Percentiles rank a stretch among this genome's conserved stretches.
These are phyloP conservation scores for Myopa testacea DNA, from an alignment of 2,888 invertebrate genomes.

Conservation along the genomic window DNA sequence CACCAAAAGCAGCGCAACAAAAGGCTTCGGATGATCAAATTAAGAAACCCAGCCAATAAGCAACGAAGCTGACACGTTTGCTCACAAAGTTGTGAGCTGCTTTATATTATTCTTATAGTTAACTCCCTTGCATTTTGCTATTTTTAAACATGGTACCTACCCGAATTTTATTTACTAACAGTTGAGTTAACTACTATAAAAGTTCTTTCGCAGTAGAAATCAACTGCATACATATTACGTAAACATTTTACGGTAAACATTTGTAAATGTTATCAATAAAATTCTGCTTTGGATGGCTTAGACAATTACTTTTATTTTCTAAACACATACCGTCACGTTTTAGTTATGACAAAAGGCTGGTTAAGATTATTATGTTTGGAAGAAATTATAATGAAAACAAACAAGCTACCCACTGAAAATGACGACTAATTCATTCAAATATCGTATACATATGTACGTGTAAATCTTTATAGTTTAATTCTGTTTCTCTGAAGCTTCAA, in stretches of 20 bases:
- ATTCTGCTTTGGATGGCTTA: neutral
- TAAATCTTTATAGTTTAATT: neutral
- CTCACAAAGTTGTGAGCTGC: neutral
- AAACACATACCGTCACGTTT: too few species aligned
- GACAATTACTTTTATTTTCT: too few species aligned
- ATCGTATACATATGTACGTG: too few species aligned
- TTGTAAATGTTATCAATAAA: slow-evolving; percentile 19
- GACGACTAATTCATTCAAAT: too few species aligned
- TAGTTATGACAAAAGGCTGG: neutral
- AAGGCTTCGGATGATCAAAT: slow-evolving; percentile 1
- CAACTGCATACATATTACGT: neutral
- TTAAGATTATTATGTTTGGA: neutral
- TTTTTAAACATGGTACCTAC: neutral
- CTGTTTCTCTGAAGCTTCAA: slow-evolving; percentile 40
- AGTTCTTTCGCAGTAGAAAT: neutral
- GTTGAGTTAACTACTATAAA: neutral
- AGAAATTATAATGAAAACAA: neutral
- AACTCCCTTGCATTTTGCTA: slow-evolving; percentile 7
- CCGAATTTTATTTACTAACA: slow-evolving; percentile 18
- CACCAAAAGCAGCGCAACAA: neutral
- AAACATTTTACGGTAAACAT: too few species aligned
- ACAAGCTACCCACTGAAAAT: neutral
- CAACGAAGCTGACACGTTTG: neutral
- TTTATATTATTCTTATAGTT: neutral
- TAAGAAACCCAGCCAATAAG: slow-evolving; percentile 7